Percentiles rank a stretch among this genome's conserved stretches.
Conservation (phyloP, 2,113 vertebrate species). For the Lethenteron reissneri region DNA sequence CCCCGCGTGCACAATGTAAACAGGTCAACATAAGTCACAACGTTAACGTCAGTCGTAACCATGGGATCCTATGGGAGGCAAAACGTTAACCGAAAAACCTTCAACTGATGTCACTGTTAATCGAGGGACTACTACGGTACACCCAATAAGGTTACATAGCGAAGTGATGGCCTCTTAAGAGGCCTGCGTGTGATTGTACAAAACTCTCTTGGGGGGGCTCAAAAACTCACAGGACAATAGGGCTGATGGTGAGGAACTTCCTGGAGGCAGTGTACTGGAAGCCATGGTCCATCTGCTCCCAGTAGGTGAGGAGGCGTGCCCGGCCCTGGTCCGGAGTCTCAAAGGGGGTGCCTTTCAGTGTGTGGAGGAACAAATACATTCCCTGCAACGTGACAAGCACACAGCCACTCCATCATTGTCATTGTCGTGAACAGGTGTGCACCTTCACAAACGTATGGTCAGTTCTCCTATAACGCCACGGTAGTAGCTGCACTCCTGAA, state of each 20-base stretch:
- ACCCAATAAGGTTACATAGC: background rate
- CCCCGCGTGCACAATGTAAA: no score
- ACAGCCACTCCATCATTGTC: no score
- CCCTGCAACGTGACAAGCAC: constrained; percentile 25
- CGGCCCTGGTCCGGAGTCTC: constrained; percentile 89
- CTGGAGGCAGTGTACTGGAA: constrained; percentile 80
- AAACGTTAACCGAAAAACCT: no score
- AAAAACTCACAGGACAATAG: constrained; percentile 64
- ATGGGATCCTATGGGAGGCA: no score
- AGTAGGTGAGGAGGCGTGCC: constrained; percentile 70
- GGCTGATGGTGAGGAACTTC: constrained; percentile 92
- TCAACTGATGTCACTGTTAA: no score
- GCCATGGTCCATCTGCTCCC: constrained; percentile 97
- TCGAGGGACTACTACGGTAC: no score
- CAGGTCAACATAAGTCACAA: no score
- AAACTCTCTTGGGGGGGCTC: background rate
- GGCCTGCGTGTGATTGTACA: background rate
- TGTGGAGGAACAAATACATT: constrained; percentile 89
- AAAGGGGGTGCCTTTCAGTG: constrained; percentile 82
- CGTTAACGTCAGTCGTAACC: no score
- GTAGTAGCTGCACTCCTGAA: no score
- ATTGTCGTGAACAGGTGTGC: no score
- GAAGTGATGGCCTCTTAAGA: background rate
- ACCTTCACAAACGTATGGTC: no score
- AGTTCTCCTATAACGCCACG: no score